Base-by-base conservation (phyloP, 2,888 invertebrate species). In the Eilema sororculum region DNA sequence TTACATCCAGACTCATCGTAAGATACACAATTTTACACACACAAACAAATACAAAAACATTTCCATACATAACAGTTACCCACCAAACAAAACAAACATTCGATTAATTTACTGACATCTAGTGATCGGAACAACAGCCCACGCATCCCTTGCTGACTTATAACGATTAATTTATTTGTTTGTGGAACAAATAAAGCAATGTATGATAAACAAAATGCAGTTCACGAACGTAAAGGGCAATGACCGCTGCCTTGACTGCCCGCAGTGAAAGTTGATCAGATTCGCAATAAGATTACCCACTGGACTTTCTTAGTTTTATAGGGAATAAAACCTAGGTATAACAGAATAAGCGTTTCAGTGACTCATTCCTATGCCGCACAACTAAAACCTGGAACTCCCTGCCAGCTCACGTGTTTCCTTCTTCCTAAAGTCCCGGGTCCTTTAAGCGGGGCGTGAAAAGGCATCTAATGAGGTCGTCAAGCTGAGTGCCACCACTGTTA, bases 221-320 rank as follows among this genome's bases (percentile, higher is more conserved):
- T 25, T 68, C 2, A 62, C 73, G 64, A 12, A 56, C 24, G 28
- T 25, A 10, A 37, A 62, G 79, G 89, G 89, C 89, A 84, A 79
- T 82, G 90, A 87, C 89, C 89, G 82, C 83, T 82, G 87, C 91
- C 90, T 91, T 91, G 91, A 91, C 89, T 91, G 89, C 75, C 74
- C 65, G 46, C 81, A 89, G 93, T 87, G 92, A 92, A 92, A 90
- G 91, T 88, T 71, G 73, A 72, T 73, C 56, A 77, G 77, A 67
- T 67, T 41, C 46, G 62, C 65, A 62, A 68, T 68, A 41, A 70
- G 76, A 72, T 75, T 65, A 10, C 33, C 33, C 58, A 68, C 30
- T 57, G 22, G 25, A 46, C 65, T 65, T 68, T 62, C 57, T 20
- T 65, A 24, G 6, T 57, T 0, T 6, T 12, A 33, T 16, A 30